Conservation (phyloP, 2,797 vertebrate genomes). For the Pogonophryne albipinna region DNA sequence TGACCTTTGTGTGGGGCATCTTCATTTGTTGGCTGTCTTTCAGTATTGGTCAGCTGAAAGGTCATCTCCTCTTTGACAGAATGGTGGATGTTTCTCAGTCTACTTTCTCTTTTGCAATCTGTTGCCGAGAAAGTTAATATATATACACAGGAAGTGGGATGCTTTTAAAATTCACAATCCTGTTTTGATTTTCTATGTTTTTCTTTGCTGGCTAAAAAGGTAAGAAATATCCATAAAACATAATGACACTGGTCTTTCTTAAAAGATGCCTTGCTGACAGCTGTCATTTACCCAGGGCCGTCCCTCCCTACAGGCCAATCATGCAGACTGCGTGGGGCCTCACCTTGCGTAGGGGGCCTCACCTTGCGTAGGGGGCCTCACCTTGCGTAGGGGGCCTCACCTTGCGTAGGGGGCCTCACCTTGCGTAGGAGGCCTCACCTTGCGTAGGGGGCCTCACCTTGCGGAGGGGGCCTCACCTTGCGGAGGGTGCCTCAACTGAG, state of each 20-base stretch:
- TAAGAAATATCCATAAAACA: not conserved
- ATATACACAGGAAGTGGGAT: not conserved
- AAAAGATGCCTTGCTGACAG: conserved; percentile 14
- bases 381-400: too few relatives aligned
- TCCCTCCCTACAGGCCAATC: too few relatives aligned
- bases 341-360: too few relatives aligned
- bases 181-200: not conserved
- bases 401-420: too few relatives aligned
- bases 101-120: conserved; percentile 17
- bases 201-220: not conserved
- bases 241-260: not conserved
- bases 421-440: too few relatives aligned
- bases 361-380: too few relatives aligned
- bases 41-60: conserved; percentile 74
- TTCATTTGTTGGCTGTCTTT: conserved; percentile 83
- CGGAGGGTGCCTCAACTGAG: too few relatives aligned
- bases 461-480: too few relatives aligned
- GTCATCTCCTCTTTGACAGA: conserved; percentile 75
- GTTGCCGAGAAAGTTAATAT: conserved; percentile 10
- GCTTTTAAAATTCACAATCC: conserved; percentile 6
- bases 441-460: too few relatives aligned
- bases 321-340: too few relatives aligned
- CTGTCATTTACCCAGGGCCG: conserved; percentile 8
- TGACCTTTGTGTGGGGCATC: conserved; percentile 83
- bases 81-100: conserved; percentile 21